Percentiles rank a stretch among this genome's conserved stretches.
Evolutionary conservation across 2,888 invertebrate species (phyloP).

Genomic region (Monoplex corrugatus): DNA sequence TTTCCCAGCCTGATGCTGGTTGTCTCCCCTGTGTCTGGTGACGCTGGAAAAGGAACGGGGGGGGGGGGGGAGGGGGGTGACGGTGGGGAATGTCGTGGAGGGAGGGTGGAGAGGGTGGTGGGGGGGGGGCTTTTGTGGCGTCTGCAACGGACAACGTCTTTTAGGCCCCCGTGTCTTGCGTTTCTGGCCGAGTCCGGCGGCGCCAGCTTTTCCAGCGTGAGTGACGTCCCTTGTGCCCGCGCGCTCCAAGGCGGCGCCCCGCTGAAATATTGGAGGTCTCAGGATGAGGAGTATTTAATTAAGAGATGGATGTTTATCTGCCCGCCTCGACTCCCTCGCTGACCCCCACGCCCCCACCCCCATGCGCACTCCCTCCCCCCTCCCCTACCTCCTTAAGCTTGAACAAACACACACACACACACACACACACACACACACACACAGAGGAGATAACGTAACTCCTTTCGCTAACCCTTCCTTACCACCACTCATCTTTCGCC

Average conservation of each 20-base stretch:
- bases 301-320: slow-evolving; percentile 48
- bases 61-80: background rate
- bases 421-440: background rate
- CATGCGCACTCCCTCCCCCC: too few species aligned
- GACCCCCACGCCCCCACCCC: background rate
- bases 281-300: slow-evolving; percentile 44
- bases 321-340: background rate
- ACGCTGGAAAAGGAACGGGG: too few species aligned
- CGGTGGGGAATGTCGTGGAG: slow-evolving; percentile 31
- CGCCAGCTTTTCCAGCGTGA: slow-evolving; percentile 8
- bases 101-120: background rate
- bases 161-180: too few species aligned
- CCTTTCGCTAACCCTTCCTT: too few species aligned
- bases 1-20: too few species aligned
- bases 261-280: slow-evolving; percentile 43
- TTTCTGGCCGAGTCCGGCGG: too few species aligned
- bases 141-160: too few species aligned
- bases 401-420: background rate
- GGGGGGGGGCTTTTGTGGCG: background rate
- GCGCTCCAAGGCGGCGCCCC: background rate
- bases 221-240: slow-evolving; percentile 16
- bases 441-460: background rate
- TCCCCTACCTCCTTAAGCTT: background rate
- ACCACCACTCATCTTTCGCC: too few species aligned
- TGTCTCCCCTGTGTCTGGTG: too few species aligned